Conservation (phyloP, 2,888 invertebrate genomes). For the Eupeodes latifasciatus region DNA sequence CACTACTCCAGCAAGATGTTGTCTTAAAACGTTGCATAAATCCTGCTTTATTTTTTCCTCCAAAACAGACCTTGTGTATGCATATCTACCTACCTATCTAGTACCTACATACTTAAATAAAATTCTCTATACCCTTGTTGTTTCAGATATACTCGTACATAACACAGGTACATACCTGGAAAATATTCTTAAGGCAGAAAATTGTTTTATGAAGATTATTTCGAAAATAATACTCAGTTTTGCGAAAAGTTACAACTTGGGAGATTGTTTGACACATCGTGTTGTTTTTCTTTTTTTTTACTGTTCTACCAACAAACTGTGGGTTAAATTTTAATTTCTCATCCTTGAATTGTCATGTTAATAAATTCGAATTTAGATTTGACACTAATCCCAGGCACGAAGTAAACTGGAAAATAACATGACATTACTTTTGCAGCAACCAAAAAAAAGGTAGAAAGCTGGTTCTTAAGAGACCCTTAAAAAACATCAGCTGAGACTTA, state of each 20-base stretch:
- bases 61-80: slow-evolving; percentile 10
- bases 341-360: slow-evolving; percentile 75
- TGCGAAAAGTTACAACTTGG: slow-evolving; percentile 48
- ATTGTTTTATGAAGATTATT: slow-evolving; percentile 61
- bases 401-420: slow-evolving; percentile 38
- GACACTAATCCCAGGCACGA: slow-evolving; percentile 65
- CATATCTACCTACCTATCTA: background rate
- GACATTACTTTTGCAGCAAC: slow-evolving; percentile 27
- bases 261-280: slow-evolving; percentile 51
- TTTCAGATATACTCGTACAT: background rate
- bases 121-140: slow-evolving; percentile 29
- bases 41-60: slow-evolving; percentile 27
- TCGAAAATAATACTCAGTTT: slow-evolving; percentile 57
- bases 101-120: background rate
- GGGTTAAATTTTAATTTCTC: slow-evolving; percentile 54
- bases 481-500: slow-evolving; percentile 54
- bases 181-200: slow-evolving; percentile 43
- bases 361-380: slow-evolving; percentile 62
- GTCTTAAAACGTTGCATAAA: slow-evolving; percentile 74
- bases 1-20: slow-evolving; percentile 61
- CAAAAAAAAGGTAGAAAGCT: background rate
- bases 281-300: background rate
- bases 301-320: background rate
- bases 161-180: background rate
- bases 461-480: slow-evolving; percentile 41